A percentile compares a stretch with the other conserved stretches of the same genome.
These are phyloP conservation scores for Pseudomugil tenellus DNA, from an alignment of 2,797 vertebrate species.

Conservation along the genomic window DNA sequence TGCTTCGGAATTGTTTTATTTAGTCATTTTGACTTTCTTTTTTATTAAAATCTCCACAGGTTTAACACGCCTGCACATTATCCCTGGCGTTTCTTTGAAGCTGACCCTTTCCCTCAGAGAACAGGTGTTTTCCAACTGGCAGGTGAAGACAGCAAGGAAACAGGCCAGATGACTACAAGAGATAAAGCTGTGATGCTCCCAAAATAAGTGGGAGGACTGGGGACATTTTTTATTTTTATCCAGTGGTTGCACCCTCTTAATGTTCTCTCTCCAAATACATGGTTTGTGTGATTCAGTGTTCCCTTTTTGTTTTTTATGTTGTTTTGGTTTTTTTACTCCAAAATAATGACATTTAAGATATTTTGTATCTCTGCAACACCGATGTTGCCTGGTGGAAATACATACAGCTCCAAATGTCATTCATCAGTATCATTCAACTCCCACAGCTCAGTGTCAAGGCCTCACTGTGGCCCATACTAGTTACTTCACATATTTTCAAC, in stretches of 20 bases:
- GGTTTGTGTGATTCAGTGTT: slow-evolving; percentile 43
- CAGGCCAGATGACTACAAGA: slow-evolving; percentile 23
- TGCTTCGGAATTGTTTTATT: slow-evolving; percentile 5
- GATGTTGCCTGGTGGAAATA: slow-evolving; percentile 55
- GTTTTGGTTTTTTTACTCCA: slow-evolving; percentile 36
- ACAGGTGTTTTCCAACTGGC: slow-evolving; percentile 32
- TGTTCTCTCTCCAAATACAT: slow-evolving; percentile 18
- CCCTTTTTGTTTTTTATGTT: slow-evolving; percentile 42
- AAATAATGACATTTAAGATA: slow-evolving; percentile 43
- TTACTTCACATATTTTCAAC: not conserved
- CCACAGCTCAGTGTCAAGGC: slow-evolving; percentile 50
- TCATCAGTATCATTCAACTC: slow-evolving; percentile 35
- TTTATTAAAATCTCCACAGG: slow-evolving; percentile 24
- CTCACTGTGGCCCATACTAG: slow-evolving; percentile 19
- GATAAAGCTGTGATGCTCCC: slow-evolving; percentile 29
- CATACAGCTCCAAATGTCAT: slow-evolving; percentile 39
- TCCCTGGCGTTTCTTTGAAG: slow-evolving; percentile 25
- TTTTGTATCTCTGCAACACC: slow-evolving; percentile 57
- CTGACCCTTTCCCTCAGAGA: slow-evolving; percentile 22
- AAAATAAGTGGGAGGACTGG: slow-evolving; percentile 37
- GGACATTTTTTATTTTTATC: slow-evolving; percentile 55
- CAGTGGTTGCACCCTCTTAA: slow-evolving; percentile 69
- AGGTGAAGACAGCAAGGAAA: slow-evolving; percentile 21
- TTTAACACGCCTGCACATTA: slow-evolving; percentile 19
- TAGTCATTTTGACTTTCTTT: not conserved